Evolutionary conservation across 2,797 vertebrate species (phyloP), one percentile per base, ranked within the genome.

Genomic region (Phoebastria nigripes): DNA sequence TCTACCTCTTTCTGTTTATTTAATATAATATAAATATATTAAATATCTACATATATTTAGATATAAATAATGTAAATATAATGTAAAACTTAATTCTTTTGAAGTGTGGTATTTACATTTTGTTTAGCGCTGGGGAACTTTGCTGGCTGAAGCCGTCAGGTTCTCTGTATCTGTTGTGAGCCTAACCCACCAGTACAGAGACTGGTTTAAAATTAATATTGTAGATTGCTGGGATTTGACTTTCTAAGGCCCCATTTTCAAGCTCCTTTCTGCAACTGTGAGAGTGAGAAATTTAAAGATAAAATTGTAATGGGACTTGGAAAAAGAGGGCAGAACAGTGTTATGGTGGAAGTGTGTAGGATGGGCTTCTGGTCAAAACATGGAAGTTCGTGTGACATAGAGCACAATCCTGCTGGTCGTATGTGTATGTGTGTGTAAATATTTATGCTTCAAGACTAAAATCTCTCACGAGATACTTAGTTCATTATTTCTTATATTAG

Each of bases 381-480:
- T 21, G 46, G 12, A 31, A 11, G 12, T 51, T 54, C 1, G 1
- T 0, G 0, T 65, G 29, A 11, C 26, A n/a, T 15, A 12, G 29
- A 76, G 24, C 33, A 52, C 5, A 29, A 6, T 56, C 7, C 11
- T n/a, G 4, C 12, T 62, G 9, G 11, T 37, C 21, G 12, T 58
- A 15, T 33, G 3, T 44, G 9, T 24, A 19, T 17, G 6, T 39
- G 8, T 35, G 8, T 33, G 19, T 41, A 54, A 63, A 9, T 77
- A 85, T 52, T 78, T 65, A 37, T 62, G 14, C 14, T 42, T 90
- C 58, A 37, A 74, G 37, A 46, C 22, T 73, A 49, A 74, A 78
- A 47, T 59, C 6, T 62, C 56, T 59, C 6, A 11, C 65, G 12
- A 80, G 54, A 33, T 59, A 29, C 4, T 78, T 74, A 70, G 9